A percentile compares a stretch with the other conserved stretches of the same genome.
Evolutionary conservation across 1,140 invertebrate species (phyloP).

Genomic region (Neomicropteryx cornuta): DNA sequence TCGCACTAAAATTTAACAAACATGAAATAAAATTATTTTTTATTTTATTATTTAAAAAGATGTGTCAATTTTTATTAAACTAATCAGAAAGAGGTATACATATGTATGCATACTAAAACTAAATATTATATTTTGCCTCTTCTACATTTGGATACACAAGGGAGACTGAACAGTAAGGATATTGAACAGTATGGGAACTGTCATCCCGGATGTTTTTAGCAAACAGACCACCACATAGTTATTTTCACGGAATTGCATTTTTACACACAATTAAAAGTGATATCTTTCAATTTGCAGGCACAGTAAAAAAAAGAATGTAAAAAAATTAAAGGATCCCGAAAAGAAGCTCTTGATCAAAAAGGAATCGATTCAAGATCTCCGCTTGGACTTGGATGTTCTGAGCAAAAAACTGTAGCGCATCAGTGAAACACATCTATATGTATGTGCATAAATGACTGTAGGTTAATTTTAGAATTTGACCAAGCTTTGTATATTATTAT

Average conservation of each 20-base stretch:
- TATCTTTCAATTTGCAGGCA: slow-evolving; percentile 18
- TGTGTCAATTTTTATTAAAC: too few species aligned
- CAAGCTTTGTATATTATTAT: neutral
- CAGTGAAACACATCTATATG: slow-evolving; percentile 24
- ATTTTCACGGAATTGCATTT: neutral
- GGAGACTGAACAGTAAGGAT: neutral
- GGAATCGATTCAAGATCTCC: slow-evolving; percentile 37
- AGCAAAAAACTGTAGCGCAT: slow-evolving; percentile 35
- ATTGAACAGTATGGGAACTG: neutral
- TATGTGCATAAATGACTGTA: slow-evolving; percentile 6
- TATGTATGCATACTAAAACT: too few species aligned
- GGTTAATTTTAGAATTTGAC: neutral
- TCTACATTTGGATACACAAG: neutral
- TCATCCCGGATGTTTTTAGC: too few species aligned
- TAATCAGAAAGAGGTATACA: too few species aligned
- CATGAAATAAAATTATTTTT: too few species aligned
- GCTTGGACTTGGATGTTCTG: slow-evolving; percentile 31
- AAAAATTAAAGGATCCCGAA: slow-evolving; percentile 45
- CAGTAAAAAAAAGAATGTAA: slow-evolving; percentile 42
- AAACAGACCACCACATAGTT: neutral
- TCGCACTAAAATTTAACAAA: too few species aligned
- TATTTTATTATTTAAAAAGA: too few species aligned
- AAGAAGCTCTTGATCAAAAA: slow-evolving; percentile 42
- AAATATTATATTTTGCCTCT: neutral
- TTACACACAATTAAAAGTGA: too few species aligned